phyloP scores from a whole-genome alignment of 1,140 invertebrate genomes.

The Cherax destructor region DNA sequence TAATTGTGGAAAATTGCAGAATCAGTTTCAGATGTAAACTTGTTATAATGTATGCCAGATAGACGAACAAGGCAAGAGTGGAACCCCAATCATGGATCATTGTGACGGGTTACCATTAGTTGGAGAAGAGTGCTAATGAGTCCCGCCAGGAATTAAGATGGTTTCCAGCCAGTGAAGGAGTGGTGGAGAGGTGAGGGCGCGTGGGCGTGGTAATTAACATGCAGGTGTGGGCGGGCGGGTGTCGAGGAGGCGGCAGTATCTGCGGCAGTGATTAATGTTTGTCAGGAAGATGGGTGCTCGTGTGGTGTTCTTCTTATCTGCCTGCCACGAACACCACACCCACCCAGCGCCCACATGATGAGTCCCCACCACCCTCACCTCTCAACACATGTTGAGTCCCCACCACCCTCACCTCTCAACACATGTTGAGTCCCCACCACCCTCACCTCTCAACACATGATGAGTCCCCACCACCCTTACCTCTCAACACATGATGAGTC shows the following conservation, averaged over 20 bases:
- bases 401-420: background rate
- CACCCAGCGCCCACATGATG: conserved; percentile 27
- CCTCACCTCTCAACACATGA: too few relatives aligned
- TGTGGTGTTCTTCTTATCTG: conserved; percentile 38
- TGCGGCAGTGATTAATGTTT: conserved; percentile 42
- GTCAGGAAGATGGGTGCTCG: conserved; percentile 30
- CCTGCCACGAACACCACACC: background rate
- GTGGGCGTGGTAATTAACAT: conserved; percentile 33
- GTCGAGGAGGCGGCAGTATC: conserved; percentile 27
- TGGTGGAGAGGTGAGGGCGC: background rate
- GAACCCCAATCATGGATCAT: too few relatives aligned
- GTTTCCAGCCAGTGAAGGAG: background rate
- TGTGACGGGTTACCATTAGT: too few relatives aligned
- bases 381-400: conserved; percentile 5
- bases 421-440: too few relatives aligned
- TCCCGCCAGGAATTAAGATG: background rate
- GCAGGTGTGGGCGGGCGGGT: conserved; percentile 49
- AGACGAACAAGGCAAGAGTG: too few relatives aligned
- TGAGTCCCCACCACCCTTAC: too few relatives aligned
- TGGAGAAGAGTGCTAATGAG: background rate
- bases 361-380: background rate
- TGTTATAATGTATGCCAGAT: too few relatives aligned
- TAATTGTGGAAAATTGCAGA: too few relatives aligned
- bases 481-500: too few relatives aligned
- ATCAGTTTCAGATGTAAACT: too few relatives aligned